Percentiles rank a stretch among this genome's conserved stretches.
These are phyloP conservation scores for Diplodus sargus DNA, from an alignment of 2,797 vertebrate genomes.

Conservation along the genomic window DNA sequence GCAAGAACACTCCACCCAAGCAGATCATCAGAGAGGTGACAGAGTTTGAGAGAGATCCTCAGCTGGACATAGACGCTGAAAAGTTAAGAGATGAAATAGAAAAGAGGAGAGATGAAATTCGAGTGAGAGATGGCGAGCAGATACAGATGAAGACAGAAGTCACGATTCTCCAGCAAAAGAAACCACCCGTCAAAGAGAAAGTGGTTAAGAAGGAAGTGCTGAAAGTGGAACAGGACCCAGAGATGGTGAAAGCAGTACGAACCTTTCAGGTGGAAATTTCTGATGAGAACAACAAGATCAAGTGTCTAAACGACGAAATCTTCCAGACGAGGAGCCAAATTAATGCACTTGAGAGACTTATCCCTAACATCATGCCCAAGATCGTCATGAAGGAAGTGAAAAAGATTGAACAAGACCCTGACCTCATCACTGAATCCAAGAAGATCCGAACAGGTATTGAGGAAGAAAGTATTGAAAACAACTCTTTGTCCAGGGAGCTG, in stretches of 20 bases:
- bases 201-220: conserved; percentile 94
- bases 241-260: conserved; percentile 88
- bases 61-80: conserved; percentile 87
- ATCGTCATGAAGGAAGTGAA: conserved; percentile 94
- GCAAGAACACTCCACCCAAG: conserved; percentile 84
- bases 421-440: conserved; percentile 86
- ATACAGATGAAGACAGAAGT: conserved; percentile 89
- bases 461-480: conserved; percentile 84
- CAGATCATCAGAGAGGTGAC: conserved; percentile 96
- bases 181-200: conserved; percentile 88
- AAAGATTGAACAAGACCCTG: conserved; percentile 92
- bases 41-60: conserved; percentile 93
- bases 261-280: conserved; percentile 87
- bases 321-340: conserved; percentile 88
- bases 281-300: conserved; percentile 85
- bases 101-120: conserved; percentile 82
- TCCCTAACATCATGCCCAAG: conserved; percentile 90
- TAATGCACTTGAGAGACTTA: conserved; percentile 89
- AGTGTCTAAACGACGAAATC: conserved; percentile 84
- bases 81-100: conserved; percentile 87
- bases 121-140: conserved; percentile 76
- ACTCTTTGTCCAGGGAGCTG: conserved; percentile 80
- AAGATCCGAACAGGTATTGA: conserved; percentile 84
- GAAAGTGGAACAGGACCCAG: conserved; percentile 91
- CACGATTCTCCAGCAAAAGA: conserved; percentile 89